Percentiles rank a stretch among this genome's conserved stretches.
These are phyloP conservation scores for Drosophila anceps DNA, from an alignment of 2,888 invertebrate species.

Conservation along the genomic window DNA sequence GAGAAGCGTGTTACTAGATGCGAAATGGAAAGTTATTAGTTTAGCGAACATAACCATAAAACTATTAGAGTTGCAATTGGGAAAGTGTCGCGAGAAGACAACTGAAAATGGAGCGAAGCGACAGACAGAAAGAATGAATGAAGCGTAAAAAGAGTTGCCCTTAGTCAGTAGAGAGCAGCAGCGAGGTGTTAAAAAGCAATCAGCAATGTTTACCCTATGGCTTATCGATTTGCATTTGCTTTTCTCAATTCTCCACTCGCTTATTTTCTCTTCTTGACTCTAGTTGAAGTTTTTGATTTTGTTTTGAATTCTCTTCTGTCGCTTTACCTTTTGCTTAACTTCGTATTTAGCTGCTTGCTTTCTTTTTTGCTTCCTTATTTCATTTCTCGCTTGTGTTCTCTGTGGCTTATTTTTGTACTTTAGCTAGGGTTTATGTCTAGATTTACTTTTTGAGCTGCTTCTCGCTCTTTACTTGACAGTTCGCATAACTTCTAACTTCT, in stretches of 20 bases:
- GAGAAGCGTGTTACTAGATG: background rate
- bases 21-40: background rate
- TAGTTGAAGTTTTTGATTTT: background rate
- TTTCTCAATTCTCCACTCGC: background rate
- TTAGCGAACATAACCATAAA: background rate
- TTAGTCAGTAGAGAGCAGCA: background rate
- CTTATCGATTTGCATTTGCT: slow-evolving; percentile 1
- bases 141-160: background rate
- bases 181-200: slow-evolving; percentile 3
- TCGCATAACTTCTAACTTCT: background rate
- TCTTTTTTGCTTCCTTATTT: background rate
- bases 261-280: background rate
- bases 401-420: background rate
- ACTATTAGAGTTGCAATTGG: background rate
- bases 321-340: background rate
- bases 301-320: background rate
- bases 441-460: background rate
- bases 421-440: background rate
- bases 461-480: background rate
- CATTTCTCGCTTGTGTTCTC: background rate
- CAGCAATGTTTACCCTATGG: background rate
- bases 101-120: background rate
- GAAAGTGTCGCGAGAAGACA: background rate
- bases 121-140: too few species aligned
- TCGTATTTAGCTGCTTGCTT: background rate